Evolutionary conservation across 2,113 vertebrate species (phyloP), one percentile per base, ranked within the genome.

Genomic region (Corythaeola cristata): DNA sequence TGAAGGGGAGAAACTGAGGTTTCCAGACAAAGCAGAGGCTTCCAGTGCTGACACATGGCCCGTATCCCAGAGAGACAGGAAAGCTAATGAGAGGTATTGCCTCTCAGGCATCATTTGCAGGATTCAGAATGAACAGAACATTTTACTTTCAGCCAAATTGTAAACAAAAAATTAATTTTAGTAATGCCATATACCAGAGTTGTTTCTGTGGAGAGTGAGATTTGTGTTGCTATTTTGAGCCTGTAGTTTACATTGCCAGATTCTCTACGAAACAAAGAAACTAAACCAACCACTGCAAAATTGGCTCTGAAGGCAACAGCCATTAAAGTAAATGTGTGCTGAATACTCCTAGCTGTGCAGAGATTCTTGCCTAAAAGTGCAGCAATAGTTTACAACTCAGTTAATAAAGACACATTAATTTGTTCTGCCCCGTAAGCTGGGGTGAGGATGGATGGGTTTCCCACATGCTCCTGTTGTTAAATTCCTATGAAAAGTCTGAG

Each of bases 11-110:
- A 96, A 95, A 66, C 63, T 86, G 88, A 94, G 85, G 69, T 88
- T 90, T 85, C 52, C 81, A 97, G 81, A 97, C 96, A 97, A 97
- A 97, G 92, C 96, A 96, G 75, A 83, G 85, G 59, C 82, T 97
- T 94, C 88, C 56, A 87, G 22, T 72, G 83, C 91, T 93, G 94
- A 89, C 78, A 92, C 83, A 93, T 6, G 44, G 79, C 77, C 85
- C 45, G 86, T 95, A 94, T 95, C 97, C 91, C 94, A 90, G 89
- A 95, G 67, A 95, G 93, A 97, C 64, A 96, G 93, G 85, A 94
- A 85, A 86, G 80, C 71, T 95, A 94, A 96, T 92, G 80, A 96
- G 92, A 95, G 74, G 55, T n/a, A 15, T 71, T 75, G 56, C 91
- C 68, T 93, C 44, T 23, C 69, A 44, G 91, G 49, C 83, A 81